These are phyloP conservation scores for Metacarcinus magister DNA, from an alignment of 2,888 invertebrate genomes.

Conservation along the genomic window DNA sequence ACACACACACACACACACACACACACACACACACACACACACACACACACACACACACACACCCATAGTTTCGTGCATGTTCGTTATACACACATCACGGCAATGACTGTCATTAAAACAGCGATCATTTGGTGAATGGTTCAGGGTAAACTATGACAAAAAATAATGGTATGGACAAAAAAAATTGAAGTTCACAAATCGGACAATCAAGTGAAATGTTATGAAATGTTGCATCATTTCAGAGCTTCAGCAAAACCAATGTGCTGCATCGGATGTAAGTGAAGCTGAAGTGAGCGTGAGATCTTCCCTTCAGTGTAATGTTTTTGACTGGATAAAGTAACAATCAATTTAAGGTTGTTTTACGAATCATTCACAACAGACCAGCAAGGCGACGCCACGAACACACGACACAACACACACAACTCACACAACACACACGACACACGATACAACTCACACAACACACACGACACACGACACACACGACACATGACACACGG, in stretches of 20 bases:
- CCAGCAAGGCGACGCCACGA: not conserved
- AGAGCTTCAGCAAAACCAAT: not conserved
- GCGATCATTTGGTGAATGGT: not conserved
- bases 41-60: not conserved
- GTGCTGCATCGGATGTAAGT: not conserved
- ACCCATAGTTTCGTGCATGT: not conserved
- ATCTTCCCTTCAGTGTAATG: not conserved
- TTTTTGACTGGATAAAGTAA: not conserved
- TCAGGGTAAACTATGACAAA: conserved; percentile 7
- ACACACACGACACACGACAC: not conserved
- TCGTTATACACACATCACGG: not conserved
- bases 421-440: too few relatives aligned
- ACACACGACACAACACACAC: too few relatives aligned
- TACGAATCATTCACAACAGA: not conserved
- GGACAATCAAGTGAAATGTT: conserved; percentile 3
- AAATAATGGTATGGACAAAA: not conserved
- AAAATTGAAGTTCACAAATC: conserved; percentile 1
- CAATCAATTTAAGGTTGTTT: not conserved
- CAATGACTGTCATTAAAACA: not conserved
- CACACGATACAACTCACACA: too few relatives aligned
- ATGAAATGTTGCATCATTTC: not conserved
- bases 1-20: conserved; percentile 16
- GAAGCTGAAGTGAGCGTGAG: not conserved
- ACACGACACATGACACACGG: not conserved
- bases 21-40: conserved; percentile 53